Conservation (phyloP, 2,888 invertebrate genomes). For the Nemotelus nigrinus region DNA sequence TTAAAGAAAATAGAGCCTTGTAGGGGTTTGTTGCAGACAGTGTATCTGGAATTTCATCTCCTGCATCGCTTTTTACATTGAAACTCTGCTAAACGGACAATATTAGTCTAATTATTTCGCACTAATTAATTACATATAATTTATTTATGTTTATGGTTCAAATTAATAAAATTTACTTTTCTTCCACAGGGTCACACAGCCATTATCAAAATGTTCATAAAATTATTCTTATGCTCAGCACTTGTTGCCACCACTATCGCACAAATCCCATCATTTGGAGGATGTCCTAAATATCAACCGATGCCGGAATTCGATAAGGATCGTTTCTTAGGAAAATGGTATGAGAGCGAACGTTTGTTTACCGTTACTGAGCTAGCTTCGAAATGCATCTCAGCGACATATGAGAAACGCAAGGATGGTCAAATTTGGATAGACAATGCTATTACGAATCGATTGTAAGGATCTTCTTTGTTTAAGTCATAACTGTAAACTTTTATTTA, state of each 20-base stretch:
- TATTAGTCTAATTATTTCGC: no score
- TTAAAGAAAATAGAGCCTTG: no score
- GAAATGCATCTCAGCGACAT: slow-evolving; percentile 79
- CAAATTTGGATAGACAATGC: slow-evolving; percentile 78
- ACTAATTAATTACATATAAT: not conserved
- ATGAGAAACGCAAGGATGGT: slow-evolving; percentile 75
- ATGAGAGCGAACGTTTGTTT: slow-evolving; percentile 81
- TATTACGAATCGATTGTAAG: slow-evolving; percentile 80
- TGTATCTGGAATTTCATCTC: no score
- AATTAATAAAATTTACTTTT: no score
- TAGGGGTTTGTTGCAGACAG: no score
- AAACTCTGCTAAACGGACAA: no score
- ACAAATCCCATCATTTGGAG: slow-evolving; percentile 79
- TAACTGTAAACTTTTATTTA: no score
- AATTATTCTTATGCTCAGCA: not conserved
- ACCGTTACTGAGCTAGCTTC: slow-evolving; percentile 77
- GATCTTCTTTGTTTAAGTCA: slow-evolving; percentile 51
- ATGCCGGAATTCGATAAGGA: slow-evolving; percentile 80
- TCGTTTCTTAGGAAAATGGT: slow-evolving; percentile 80
- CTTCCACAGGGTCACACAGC: no score
- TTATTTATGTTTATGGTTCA: no score
- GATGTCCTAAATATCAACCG: slow-evolving; percentile 79
- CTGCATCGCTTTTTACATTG: no score
- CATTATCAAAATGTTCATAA: not conserved
- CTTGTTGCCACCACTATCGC: slow-evolving; percentile 54